phyloP scores from a whole-genome alignment of 2,888 invertebrate species.

The Eudemis profundana region DNA sequence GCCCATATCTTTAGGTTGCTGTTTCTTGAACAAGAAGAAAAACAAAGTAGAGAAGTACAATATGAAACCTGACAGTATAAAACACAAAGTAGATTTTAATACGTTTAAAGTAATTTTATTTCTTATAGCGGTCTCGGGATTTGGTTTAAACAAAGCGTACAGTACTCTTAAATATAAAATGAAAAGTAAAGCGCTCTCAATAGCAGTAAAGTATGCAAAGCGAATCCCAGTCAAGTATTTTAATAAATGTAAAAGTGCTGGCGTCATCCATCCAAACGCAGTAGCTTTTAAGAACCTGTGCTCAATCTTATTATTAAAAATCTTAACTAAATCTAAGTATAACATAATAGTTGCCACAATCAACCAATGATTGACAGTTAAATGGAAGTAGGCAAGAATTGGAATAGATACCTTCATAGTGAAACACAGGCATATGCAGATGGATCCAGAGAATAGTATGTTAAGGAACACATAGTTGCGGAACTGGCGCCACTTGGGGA shows the following conservation, averaged over 20 bases:
- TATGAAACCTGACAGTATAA: slow-evolving; percentile 1
- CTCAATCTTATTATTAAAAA: slow-evolving; percentile 14
- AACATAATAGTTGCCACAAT: slow-evolving; percentile 19
- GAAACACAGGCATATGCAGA: slow-evolving; percentile 11
- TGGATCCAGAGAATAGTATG: slow-evolving; percentile 3
- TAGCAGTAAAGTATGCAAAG: slow-evolving; percentile 1
- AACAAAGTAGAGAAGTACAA: slow-evolving; percentile 15
- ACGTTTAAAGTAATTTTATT: slow-evolving; percentile 1
- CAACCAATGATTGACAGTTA: slow-evolving; percentile 18
- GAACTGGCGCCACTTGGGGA: slow-evolving; percentile 21
- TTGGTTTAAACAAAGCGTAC: slow-evolving; percentile 18
- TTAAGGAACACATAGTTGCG: slow-evolving; percentile 20
- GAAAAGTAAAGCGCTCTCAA: neutral
- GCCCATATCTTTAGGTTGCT: slow-evolving; percentile 6
- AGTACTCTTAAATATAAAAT: slow-evolving; percentile 19
- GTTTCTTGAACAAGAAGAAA: slow-evolving; percentile 11
- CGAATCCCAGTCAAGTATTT: neutral
- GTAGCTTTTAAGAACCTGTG: slow-evolving; percentile 14
- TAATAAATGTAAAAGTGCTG: neutral
- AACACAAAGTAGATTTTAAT: slow-evolving; percentile 4
- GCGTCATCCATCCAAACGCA: slow-evolving; percentile 5
- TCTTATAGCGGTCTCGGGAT: neutral
- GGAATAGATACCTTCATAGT: neutral
- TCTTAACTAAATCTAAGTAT: slow-evolving; percentile 19
- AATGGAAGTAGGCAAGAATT: slow-evolving; percentile 7